Evolutionary conservation across 2,888 invertebrate genomes (phyloP), one percentile per base, ranked within the genome.

Genomic region (Synergus laeviventris): DNA sequence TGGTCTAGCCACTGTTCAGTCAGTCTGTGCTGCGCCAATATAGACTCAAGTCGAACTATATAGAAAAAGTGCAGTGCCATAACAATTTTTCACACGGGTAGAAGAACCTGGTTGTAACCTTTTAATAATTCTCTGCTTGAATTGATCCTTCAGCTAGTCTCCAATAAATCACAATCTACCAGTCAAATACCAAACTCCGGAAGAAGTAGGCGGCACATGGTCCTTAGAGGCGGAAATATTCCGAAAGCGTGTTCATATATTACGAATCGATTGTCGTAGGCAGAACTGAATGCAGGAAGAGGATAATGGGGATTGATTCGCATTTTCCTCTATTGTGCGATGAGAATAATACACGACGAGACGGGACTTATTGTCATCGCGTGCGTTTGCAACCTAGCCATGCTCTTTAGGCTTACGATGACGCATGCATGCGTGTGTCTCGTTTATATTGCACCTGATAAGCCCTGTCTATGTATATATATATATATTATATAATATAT

Each of bases 361-460:
- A 18, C 31, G 70, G 45, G 31, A 70, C 70, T 70, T 45, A 62
- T 49, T 70, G 70, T 70, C 70, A 49, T 70, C 70, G 31, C 31
- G 45, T 49, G 70, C 49, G 70, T 49, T 54, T 70, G 66, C n/a
- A 18, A 62, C 18, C 39, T 31, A 61, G 38, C 38, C 18, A 62
- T 36, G 62, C 31, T 70, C 70, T 45, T 49, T 39, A 42, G 60
- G 21, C 60, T 61, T 62, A 45, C 38, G 36, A 74, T 74, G 74
- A 78, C 78, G 75, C 74, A 73, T 77, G 78, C 77, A 76, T 76
- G 76, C 74, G 64, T 75, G 74, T 56, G 74, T 70, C 70, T 54
- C 42, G 78, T 80, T 80, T 78, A 79, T 76, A 78, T 76, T 78
- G 77, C 76, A 79, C 81, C 79, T 79, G 82, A 83, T 83, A 83